Evolutionary conservation across 2,888 invertebrate species (phyloP), one percentile per base, ranked within the genome.

Genomic region (Brassicogethes aeneus): DNA sequence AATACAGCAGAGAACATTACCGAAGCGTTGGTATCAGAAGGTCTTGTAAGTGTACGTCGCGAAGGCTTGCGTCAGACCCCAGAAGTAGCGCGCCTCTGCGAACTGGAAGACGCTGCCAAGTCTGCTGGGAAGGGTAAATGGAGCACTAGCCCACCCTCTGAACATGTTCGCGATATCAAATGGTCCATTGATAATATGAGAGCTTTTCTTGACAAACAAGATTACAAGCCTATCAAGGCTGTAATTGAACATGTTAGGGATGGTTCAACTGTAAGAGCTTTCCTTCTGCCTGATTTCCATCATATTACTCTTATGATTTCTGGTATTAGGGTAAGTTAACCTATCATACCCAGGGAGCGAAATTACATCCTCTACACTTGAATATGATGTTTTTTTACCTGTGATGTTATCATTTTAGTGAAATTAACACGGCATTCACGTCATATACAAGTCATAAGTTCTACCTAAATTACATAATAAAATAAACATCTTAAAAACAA

Each of bases 161-260:
- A 80, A 32, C 89, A 91, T 63, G 72, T 93, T 0, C 79, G 96
- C 15, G 80, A 90, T 51, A 82, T 96, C 49, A 89, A 85, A 62
- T 94, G 94, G 91, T 75, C 76, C 2, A 75, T 92, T 33, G 96
- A 96, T 10, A 90, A 90, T 62, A 60, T 64, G 57, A 72, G 82
- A 38, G 76, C 77, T 37, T 79, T 83, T 70, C 87, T 96, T 2
- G 93, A 94, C 57, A 85, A 89, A 58, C 80, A 80, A 50, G 84
- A 83, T 46, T 83, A 85, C 29, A 87, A 92, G 61, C 92, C 91
- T 0, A 73, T 96, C 3, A 86, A 84, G 67, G 95, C 96, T 34
- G 81, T 99, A 42, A 86, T 99, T 54, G 99, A 99, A 65, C 93
- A 95, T 72, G 96, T 99, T 1, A 79, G 95, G 41, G 97, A 99